Conservation (phyloP, 2,113 vertebrate genomes). For the Erpornis zantholeuca region DNA sequence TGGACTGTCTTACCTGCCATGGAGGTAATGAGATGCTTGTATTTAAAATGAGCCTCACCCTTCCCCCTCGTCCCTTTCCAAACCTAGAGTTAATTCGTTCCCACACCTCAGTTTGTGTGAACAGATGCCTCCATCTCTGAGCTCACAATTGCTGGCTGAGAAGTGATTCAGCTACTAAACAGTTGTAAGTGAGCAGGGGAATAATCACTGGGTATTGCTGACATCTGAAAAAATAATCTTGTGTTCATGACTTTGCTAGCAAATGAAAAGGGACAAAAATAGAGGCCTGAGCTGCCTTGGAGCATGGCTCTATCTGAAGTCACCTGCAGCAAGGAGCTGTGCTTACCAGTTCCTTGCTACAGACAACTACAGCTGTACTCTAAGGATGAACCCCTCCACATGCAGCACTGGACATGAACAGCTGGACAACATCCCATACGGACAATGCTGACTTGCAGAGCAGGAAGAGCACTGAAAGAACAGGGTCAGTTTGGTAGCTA, state of each 20-base stretch:
- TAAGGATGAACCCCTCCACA: neutral
- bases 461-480: neutral
- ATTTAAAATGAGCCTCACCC: neutral
- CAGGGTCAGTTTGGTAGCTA: neutral
- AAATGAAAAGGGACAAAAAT: slow-evolving; percentile 35
- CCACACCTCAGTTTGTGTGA: slow-evolving; percentile 14
- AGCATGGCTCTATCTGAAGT: neutral
- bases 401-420: neutral
- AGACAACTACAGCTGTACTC: neutral
- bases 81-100: neutral
- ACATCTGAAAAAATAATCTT: slow-evolving; percentile 32
- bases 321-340: neutral
- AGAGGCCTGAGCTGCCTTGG: neutral
- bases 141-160: slow-evolving; percentile 12
- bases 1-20: neutral
- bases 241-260: neutral
- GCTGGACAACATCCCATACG: neutral
- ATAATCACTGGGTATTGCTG: slow-evolving; percentile 34
- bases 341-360: neutral
- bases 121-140: slow-evolving; percentile 22
- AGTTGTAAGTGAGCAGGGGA: slow-evolving; percentile 27
- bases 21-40: neutral
- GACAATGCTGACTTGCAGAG: neutral
- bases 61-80: neutral
- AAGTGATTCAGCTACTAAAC: slow-evolving; percentile 42